Evolutionary conservation across 2,797 vertebrate genomes (phyloP), one percentile per base, ranked within the genome.

Genomic region (Sebastes alutus): DNA sequence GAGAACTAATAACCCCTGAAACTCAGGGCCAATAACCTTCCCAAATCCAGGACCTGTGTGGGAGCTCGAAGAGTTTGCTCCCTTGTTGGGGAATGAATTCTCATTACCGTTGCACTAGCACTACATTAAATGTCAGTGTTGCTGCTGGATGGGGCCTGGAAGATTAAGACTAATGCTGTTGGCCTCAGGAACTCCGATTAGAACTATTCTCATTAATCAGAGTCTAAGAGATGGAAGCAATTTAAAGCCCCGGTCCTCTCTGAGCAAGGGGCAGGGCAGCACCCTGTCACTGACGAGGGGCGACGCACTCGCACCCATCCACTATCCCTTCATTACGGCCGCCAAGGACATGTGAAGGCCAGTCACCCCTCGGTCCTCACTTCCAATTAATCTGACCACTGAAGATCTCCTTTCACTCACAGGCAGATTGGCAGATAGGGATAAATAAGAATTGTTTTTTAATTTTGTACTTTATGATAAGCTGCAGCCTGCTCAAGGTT

Each of bases 121-220:
- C 94, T 93, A 92, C 92, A 95, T 95, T 95, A 96, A 94, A 95
- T 95, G 95, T 95, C 95, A 95, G 89, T 90, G 93, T 92, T 90
- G 92, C 88, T 88, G 92, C 92, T 88, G 92, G 91, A 94, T 89
- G 87, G 92, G 92, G 91, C 85, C 86, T 12, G 71, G 78, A 93
- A 94, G 94, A 95, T 95, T 94, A 95, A 95, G 95, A 95, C 94
- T 95, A 96, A 96, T 96, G 93, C 93, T 87, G 86, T 87, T 94
- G 94, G 94, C 94, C 94, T 92, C 93, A 93, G 92, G 94, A 95
- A 94, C 93, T 94, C 93, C 89, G 94, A 96, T 95, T 95, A 95
- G 90, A 95, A 94, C 91, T 93, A 90, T 92, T 93, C 94, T 95
- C 94, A 96, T 96, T 95, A 95, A 95, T 96, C 95, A 95, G 93